phyloP scores from a whole-genome alignment of 2,797 vertebrate species.

The Cyclura pinguis region DNA sequence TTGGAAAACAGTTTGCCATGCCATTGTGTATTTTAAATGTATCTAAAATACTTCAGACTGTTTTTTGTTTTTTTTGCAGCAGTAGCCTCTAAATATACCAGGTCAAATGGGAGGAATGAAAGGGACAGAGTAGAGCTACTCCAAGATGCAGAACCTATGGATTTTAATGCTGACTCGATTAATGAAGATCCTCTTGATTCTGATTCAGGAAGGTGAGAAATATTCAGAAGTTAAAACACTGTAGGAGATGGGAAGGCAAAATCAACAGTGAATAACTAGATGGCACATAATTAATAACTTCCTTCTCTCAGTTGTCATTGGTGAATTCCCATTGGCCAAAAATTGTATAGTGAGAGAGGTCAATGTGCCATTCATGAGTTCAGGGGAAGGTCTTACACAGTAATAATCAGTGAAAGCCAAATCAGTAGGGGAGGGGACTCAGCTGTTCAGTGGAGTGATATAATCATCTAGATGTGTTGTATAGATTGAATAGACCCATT shows the following conservation, averaged over 20 bases:
- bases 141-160: slow-evolving; percentile 93
- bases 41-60: not conserved
- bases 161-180: slow-evolving; percentile 91
- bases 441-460: not conserved
- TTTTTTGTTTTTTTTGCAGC: slow-evolving; percentile 31
- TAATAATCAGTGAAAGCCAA: not conserved
- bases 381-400: not conserved
- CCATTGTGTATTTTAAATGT: not conserved
- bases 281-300: not conserved
- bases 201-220: slow-evolving; percentile 84
- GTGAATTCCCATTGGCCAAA: not conserved
- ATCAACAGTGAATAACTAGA: not conserved
- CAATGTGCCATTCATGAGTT: not conserved
- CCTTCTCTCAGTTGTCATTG: not conserved
- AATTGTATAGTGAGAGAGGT: not conserved
- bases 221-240: not conserved
- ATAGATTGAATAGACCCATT: not conserved
- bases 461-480: not conserved
- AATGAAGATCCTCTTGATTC: slow-evolving; percentile 88
- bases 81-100: slow-evolving; percentile 89
- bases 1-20: too few relatives aligned
- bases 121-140: slow-evolving; percentile 93
- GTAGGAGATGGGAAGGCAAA: not conserved
- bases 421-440: too few relatives aligned
- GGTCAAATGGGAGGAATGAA: slow-evolving; percentile 84